Evolutionary conservation across 2,888 invertebrate species (phyloP), one percentile per base, ranked within the genome.

Genomic region (Lymantria monacha): DNA sequence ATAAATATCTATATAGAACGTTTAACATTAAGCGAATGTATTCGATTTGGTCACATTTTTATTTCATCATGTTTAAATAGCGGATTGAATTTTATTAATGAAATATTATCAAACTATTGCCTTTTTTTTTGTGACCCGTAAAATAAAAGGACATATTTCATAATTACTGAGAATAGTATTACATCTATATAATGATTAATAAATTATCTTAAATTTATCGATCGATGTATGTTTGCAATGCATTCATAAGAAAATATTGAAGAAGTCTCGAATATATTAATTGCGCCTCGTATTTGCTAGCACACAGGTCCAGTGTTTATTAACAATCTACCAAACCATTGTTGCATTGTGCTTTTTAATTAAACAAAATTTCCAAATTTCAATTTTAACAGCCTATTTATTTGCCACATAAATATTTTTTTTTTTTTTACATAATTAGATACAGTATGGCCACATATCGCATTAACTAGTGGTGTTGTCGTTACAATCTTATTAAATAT

Each of bases 1-100:
- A 88, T 89, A 89, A 87, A 90, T 89, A 87, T 86, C 84, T 89
- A 85, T 89, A 88, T 85, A 88, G 88, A 87, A 89, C 85, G 86
- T 88, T 87, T 87, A 87, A 83, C 85, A 86, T 86, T 87, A 88
- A 87, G 90, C 86, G 85, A 89, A 87, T 87, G 90, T 88, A 87
- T 89, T 88, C 85, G 85, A 88, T 89, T 90, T 90, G 90, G 90
- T 90, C 90, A 89, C 87, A 81, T 81, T 63, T 52, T 51, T 60
- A 58, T 57, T 68, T 55, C 51, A 62, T 59, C 61, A 33, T 61
- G 53, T 43, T 31, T 57, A 44, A 53, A 22, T 22, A 22, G 22
- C 22, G 2, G 55, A 61, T 62, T 54, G 54, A 22, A 58, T 15
- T 44, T 57, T 33, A 41, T 57, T 33, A 56, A 51, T 53, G 42